Evolutionary conservation across 1,140 invertebrate genomes (phyloP).

Genomic region (Cherax destructor): DNA sequence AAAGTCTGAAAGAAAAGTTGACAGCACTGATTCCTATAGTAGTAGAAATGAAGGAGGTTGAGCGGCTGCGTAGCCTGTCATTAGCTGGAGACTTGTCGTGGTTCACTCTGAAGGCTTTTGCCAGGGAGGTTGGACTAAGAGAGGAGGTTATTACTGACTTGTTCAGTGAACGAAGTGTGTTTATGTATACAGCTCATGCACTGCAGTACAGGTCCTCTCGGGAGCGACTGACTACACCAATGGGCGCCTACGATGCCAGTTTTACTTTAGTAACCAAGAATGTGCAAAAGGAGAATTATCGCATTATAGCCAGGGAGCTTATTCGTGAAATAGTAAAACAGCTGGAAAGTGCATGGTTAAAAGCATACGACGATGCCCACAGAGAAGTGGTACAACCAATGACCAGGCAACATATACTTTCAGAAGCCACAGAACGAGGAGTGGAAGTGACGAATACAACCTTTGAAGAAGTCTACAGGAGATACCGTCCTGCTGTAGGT

Average conservation of each 20-base stretch:
- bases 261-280: background rate
- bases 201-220: constrained; percentile 17
- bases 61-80: constrained; percentile 3
- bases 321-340: background rate
- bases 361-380: constrained; percentile 30
- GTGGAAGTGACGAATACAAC: constrained; percentile 10
- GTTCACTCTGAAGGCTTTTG: constrained; percentile 14
- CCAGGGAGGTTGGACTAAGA: background rate
- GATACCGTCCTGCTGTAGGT: constrained; percentile 23
- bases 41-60: background rate
- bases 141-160: background rate
- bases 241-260: background rate
- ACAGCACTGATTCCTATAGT: background rate
- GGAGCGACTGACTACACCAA: background rate
- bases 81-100: constrained; percentile 25
- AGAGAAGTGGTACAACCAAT: constrained; percentile 18
- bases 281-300: background rate
- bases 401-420: constrained; percentile 1
- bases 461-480: constrained; percentile 30
- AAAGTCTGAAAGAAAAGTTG: background rate
- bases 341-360: background rate
- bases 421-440: background rate
- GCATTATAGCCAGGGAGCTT: background rate
- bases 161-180: constrained; percentile 18
- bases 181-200: constrained; percentile 16